Conservation (phyloP, 2,888 invertebrate species). For the Xanthia togata region DNA sequence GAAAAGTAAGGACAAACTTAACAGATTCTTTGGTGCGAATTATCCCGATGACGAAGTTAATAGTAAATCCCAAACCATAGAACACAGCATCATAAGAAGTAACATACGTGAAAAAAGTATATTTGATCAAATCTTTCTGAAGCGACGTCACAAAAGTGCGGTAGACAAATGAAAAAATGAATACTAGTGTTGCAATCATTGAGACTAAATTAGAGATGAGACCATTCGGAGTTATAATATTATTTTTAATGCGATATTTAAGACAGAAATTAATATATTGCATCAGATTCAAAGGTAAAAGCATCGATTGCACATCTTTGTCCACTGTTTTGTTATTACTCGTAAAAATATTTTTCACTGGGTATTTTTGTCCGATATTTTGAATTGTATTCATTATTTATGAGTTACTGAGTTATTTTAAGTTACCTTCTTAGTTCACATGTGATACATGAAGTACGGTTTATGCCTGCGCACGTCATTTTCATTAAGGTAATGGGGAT, state of each 20-base stretch:
- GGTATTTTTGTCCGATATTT: not conserved
- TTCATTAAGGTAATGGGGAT: no score
- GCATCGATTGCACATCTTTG: slow-evolving; percentile 23
- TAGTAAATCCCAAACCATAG: not conserved
- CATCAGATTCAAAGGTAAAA: slow-evolving; percentile 27
- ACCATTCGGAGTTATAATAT: not conserved
- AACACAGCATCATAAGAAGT: not conserved
- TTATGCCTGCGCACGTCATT: no score
- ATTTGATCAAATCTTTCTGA: no score
- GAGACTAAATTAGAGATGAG: not conserved
- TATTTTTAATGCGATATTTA: not conserved
- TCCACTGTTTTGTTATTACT: not conserved
- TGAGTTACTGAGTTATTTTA: no score
- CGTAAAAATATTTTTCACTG: not conserved
- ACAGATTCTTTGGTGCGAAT: not conserved
- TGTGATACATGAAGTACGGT: not conserved
- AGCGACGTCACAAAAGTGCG: not conserved
- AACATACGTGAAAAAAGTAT: not conserved
- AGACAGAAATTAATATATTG: slow-evolving; percentile 1
- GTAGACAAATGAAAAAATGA: not conserved
- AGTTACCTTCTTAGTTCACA: not conserved
- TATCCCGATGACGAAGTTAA: slow-evolving; percentile 4
- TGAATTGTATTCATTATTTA: not conserved
- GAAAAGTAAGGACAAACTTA: not conserved
- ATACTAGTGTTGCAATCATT: not conserved